Base-by-base conservation (phyloP, 2,888 invertebrate genomes). In the Quadroppia sp. region DNA sequence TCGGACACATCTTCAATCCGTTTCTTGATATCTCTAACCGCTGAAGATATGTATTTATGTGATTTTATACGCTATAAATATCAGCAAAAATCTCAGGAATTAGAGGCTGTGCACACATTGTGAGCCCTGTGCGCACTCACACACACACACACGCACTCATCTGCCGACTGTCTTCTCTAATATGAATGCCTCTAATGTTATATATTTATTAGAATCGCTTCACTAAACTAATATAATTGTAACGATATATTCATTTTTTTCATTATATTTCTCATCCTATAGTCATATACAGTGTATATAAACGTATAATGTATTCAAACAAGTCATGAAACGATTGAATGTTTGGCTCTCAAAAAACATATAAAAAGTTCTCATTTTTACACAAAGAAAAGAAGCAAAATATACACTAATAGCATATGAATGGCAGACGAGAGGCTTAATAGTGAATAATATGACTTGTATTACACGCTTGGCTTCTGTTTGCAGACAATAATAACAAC, bases 141-240 rank as follows among this genome's bases (percentile, higher is more conserved):
- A 36, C 36, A 9, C 50, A n/a, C n/a, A 7, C 50, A n/a, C n/a
- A n/a, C n/a, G 50, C 53, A 20, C 23, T 53, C 6, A 17, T 15
- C 2, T 53, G 9, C 17, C 53, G 50, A 50, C 50, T 53, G 53
- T 53, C 28, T 9, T 50, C n/a, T n/a, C 50, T 2, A 6, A 25
- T 25, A 23, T 53, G 53, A 53, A 53, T 53, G 28, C 53, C 23
- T 20, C 15, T 7, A 36, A 36, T 7, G n/a, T n/a, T n/a, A 36
- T 36, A 36, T 36, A 36, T 36, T 36, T 50, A 59, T 59, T 59
- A 59, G 59, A 59, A 30, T 30, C 59, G 59, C 59, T 30, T 59
- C 59, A 59, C 28, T 59, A 17, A 25, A 30, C 59, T 59, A 2
- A 59, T 30, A 59, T 59, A 59, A 59, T 59, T 25, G 59, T 28